Conservation (phyloP, 2,797 vertebrate genomes). For the Tiaroga cobitis region DNA sequence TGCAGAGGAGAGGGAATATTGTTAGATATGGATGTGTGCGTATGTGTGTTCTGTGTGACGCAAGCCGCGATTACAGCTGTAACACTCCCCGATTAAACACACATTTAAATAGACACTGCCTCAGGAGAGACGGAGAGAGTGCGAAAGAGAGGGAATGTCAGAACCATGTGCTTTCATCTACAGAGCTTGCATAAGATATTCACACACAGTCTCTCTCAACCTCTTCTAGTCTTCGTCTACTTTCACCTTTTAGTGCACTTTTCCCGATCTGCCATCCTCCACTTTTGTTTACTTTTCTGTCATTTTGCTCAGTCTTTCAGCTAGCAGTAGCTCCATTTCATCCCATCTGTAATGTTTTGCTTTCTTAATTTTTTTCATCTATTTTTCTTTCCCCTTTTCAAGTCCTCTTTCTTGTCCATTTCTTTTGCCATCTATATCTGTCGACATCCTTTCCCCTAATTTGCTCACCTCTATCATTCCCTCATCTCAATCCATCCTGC, state of each 20-base stretch:
- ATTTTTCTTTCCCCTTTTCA: neutral
- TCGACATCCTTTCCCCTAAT: conserved; percentile 25
- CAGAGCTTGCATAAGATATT: conserved; percentile 77
- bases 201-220: conserved; percentile 64
- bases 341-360: neutral
- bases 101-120: conserved; percentile 62
- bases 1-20: neutral
- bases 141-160: conserved; percentile 27
- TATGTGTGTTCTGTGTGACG: conserved; percentile 25
- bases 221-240: neutral
- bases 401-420: conserved; percentile 18
- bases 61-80: conserved; percentile 55
- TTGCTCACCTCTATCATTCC: conserved; percentile 60
- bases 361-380: neutral
- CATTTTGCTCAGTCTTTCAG: conserved; percentile 1
- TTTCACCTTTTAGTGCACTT: neutral
- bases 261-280: conserved; percentile 4
- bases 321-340: neutral
- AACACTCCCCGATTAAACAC: conserved; percentile 62
- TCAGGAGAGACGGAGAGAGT: conserved; percentile 31
- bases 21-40: neutral
- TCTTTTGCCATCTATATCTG: conserved; percentile 11
- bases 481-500: conserved; percentile 66
- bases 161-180: conserved; percentile 63
- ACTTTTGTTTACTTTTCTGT: neutral